Conservation (phyloP, 2,113 vertebrate species). For the Amphiprion percula region DNA sequence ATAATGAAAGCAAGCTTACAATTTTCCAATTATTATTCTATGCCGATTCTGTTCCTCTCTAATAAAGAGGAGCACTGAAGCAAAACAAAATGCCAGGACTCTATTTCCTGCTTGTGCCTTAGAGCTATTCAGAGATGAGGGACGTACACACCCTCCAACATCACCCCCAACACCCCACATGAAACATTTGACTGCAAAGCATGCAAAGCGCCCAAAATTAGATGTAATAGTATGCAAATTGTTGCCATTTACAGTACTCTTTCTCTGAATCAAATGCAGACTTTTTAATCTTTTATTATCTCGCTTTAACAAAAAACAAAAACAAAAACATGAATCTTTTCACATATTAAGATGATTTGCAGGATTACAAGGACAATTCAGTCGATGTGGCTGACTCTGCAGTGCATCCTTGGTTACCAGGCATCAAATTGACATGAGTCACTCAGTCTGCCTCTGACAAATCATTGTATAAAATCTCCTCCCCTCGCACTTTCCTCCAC, state of each 20-base stretch:
- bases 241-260: conserved; percentile 10
- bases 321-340: background rate
- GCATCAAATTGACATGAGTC: conserved; percentile 52
- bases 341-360: background rate
- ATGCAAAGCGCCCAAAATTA: conserved; percentile 25
- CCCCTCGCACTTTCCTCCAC: conserved; percentile 21
- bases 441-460: conserved; percentile 52
- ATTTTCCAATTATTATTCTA: conserved; percentile 86
- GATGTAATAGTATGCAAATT: background rate
- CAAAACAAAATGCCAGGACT: conserved; percentile 84
- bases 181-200: conserved; percentile 49
- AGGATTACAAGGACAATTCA: background rate
- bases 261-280: background rate
- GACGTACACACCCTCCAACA: conserved; percentile 66
- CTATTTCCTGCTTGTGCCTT: conserved; percentile 84
- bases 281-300: too few species aligned
- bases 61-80: conserved; percentile 85
- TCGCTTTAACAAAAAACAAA: background rate
- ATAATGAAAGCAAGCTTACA: conserved; percentile 84
- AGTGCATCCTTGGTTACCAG: background rate
- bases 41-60: conserved; percentile 77
- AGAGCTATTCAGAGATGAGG: conserved; percentile 82
- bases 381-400: conserved; percentile 8
- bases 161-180: conserved; percentile 56
- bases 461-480: conserved; percentile 63